phyloP scores from a whole-genome alignment of 2,113 vertebrate species.

The Heterocephalus glaber region DNA sequence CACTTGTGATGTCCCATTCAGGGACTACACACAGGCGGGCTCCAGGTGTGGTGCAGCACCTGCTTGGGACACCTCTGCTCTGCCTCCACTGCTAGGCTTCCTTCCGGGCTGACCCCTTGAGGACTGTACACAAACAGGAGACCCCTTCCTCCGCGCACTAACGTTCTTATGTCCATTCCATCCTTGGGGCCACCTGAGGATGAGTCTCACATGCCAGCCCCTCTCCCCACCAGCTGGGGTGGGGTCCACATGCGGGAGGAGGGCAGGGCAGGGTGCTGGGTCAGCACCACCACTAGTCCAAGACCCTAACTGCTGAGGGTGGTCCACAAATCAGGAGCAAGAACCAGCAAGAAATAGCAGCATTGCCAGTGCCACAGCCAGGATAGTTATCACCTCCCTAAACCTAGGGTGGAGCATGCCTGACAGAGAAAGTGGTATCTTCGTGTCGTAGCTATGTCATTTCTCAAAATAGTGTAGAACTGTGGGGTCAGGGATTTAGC shows the following conservation, averaged over 20 bases:
- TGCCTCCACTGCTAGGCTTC: neutral
- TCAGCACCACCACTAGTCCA: neutral
- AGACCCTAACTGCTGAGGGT: neutral
- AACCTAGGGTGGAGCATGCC: neutral
- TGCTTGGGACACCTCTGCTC: neutral
- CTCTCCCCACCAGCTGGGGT: no score
- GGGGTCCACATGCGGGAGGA: neutral
- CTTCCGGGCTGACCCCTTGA: neutral
- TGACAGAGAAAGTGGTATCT: neutral
- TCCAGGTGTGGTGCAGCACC: no score
- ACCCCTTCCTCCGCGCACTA: no score
- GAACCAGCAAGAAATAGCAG: neutral
- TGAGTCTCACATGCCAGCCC: neutral
- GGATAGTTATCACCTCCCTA: neutral
- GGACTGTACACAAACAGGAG: fast-evolving
- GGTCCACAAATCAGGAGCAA: neutral
- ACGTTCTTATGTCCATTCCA: neutral
- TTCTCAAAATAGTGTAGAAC: neutral
- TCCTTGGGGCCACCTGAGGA: neutral
- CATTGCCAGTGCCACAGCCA: neutral
- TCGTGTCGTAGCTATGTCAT: neutral
- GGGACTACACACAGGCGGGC: neutral
- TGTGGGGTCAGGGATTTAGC: no score
- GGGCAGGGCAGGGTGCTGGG: neutral
- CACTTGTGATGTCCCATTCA: fast-evolving